phyloP scores from a whole-genome alignment of 2,888 invertebrate species.

The Beris chalybata region DNA sequence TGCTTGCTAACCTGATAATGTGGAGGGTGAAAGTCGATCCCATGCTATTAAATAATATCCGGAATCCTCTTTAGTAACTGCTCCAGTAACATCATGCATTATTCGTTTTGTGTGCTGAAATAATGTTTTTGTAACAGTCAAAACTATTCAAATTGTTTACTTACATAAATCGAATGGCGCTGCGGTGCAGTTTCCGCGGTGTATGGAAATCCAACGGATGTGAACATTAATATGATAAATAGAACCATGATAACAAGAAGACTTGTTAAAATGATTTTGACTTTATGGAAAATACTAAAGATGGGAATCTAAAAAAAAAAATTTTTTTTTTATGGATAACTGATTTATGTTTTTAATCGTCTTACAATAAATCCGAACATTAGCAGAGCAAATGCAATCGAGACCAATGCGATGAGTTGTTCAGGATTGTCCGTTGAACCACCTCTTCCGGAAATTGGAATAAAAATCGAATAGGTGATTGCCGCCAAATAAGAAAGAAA shows the following conservation, averaged over 20 bases:
- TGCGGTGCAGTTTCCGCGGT: constrained; percentile 58
- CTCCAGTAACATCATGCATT: constrained; percentile 52
- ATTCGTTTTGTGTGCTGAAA: constrained; percentile 57
- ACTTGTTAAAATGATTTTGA: constrained; percentile 49
- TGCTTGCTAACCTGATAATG: not conserved
- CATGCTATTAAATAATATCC: constrained; percentile 58
- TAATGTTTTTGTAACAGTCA: not conserved
- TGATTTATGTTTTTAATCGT: not conserved
- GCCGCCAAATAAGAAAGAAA: constrained; percentile 59
- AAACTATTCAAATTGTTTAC: constrained; percentile 30
- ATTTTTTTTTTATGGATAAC: constrained; percentile 5
- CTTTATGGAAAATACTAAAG: constrained; percentile 51
- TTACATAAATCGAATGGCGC: constrained; percentile 60
- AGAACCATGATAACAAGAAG: constrained; percentile 47
- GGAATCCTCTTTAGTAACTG: constrained; percentile 54
- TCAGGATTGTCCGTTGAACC: constrained; percentile 61
- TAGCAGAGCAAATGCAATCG: constrained; percentile 50
- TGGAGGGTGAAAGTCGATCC: constrained; percentile 50
- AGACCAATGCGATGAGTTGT: constrained; percentile 59
- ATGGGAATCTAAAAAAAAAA: constrained; percentile 49
- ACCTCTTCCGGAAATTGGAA: constrained; percentile 64
- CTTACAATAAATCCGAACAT: constrained; percentile 52
- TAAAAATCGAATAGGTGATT: constrained; percentile 60
- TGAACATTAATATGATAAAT: constrained; percentile 53
- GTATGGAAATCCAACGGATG: constrained; percentile 64